Percentiles rank a stretch among this genome's conserved stretches.
Conservation (phyloP, 2,113 vertebrate species). For the Etheostoma cragini region DNA sequence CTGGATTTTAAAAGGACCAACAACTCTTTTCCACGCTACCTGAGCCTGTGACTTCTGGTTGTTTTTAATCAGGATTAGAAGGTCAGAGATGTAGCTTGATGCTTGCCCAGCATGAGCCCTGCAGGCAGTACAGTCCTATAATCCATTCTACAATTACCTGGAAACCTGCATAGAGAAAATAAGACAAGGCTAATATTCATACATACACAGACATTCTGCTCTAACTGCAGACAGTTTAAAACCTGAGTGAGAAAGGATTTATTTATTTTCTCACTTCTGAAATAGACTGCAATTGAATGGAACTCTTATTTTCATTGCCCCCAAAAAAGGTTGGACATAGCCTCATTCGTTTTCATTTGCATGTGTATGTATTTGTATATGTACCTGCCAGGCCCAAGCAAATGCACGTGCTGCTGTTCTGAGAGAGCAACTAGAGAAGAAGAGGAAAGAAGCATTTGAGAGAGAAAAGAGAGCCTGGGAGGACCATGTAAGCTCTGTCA, state of each 20-base stretch:
- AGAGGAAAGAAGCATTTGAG: constrained; percentile 93
- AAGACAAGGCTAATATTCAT: not conserved
- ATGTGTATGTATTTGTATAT: not conserved
- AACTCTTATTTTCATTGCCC: not conserved
- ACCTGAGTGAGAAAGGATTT: not conserved
- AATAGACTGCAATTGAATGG: not conserved
- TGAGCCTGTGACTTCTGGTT: not conserved
- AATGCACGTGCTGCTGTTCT: constrained; percentile 91
- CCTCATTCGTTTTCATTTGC: not conserved
- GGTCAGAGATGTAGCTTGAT: not conserved
- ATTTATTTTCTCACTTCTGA: not conserved
- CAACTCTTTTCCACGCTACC: not conserved
- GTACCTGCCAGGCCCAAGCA: constrained; percentile 86
- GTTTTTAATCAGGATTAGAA: not conserved
- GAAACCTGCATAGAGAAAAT: not conserved
- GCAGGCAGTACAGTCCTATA: not conserved
- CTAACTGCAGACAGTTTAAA: not conserved
- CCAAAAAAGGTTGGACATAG: not conserved
- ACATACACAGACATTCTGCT: not conserved
- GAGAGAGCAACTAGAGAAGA: constrained; percentile 94
- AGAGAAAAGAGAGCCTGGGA: constrained; percentile 95
- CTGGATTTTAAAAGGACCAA: not conserved
- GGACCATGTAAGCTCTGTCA: constrained; percentile 88
- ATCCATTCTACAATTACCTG: constrained; percentile 4
- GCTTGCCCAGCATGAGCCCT: not conserved